Evolutionary conservation across 1,140 invertebrate species (phyloP).

Genomic region (Chlorops oryzae): DNA sequence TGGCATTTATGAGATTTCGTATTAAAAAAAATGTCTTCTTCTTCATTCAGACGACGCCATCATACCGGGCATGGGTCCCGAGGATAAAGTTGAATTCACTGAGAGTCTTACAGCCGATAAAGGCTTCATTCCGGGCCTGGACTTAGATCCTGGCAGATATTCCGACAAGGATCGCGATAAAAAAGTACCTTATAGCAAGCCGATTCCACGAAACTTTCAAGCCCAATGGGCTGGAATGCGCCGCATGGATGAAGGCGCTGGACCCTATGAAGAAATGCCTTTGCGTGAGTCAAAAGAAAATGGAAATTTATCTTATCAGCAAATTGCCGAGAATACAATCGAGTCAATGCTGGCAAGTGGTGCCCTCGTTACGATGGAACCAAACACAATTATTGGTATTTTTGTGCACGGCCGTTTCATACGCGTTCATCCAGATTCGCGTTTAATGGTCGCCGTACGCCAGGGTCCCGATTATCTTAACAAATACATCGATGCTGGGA

Average conservation of each 20-base stretch:
- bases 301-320: slow-evolving; percentile 53
- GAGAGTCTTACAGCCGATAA: slow-evolving; percentile 51
- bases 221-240: slow-evolving; percentile 87
- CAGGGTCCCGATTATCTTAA: slow-evolving; percentile 70
- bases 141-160: slow-evolving; percentile 65
- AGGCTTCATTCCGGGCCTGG: slow-evolving; percentile 75
- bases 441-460: slow-evolving; percentile 64
- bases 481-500: slow-evolving; percentile 67
- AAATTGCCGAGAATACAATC: slow-evolving; percentile 66
- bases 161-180: slow-evolving; percentile 66
- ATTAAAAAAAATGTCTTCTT: slow-evolving; percentile 31
- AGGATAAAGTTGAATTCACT: slow-evolving; percentile 74
- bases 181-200: slow-evolving; percentile 88
- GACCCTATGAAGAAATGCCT: slow-evolving; percentile 31
- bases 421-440: slow-evolving; percentile 66
- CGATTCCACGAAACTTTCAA: slow-evolving; percentile 92
- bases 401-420: slow-evolving; percentile 72
- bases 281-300: slow-evolving; percentile 51
- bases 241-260: slow-evolving; percentile 46
- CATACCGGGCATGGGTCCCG: slow-evolving; percentile 85
- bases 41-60: slow-evolving; percentile 60
- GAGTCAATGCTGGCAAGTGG: slow-evolving; percentile 61
- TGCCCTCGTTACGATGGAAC: slow-evolving; percentile 55
- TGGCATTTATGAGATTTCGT: background rate
- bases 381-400: slow-evolving; percentile 62